Base-by-base conservation (phyloP, 2,888 invertebrate species). In the Cephonodes hylas region DNA sequence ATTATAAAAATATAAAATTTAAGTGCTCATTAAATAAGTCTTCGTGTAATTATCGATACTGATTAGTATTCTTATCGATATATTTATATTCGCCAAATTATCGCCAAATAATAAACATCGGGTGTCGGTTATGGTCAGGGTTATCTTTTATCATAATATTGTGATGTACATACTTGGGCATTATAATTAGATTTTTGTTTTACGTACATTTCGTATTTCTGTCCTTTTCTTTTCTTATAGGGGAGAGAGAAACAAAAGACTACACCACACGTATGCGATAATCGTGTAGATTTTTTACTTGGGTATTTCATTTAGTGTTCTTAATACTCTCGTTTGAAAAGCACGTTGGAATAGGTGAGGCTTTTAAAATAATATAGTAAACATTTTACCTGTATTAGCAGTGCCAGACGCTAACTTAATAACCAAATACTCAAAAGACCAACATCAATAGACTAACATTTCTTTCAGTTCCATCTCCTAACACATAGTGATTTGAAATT, bases 101-200 rank as follows among this genome's bases (percentile, higher is more conserved):
- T 34, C 38, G 10, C 23, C 18, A 38, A 34, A 23, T 44, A 56
- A 57, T 15, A 61, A 27, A 61, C 18, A 42, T 42, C 42, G 20
- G 20, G 10, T 18, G 7, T 7, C 13, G 42, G 42, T 23, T 42
- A 48, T 23, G n/a, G 48, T 60, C 60, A 25, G 53, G 60, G 60
- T 60, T 60, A 60, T 60, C 53, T 48, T 15, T 15, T 53, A 60
- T 53, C 42, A 31, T n/a, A 45, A 61, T 61, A 58, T 62, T 42
- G 25, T 8, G 8, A 23, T 15, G 34, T 42, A 0, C 18, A 31
- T 1, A 7, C 23, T 23, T 23, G 23, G 22, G 23, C 44, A 20
- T 44, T 18, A 7, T 53, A 46, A 53, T 53, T 53, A 53, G 15
- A 8, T 53, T 1, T n/a, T 31, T 27, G 8, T 3, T 31, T 8